Evolutionary conservation across 2,888 invertebrate species (phyloP), one percentile per base, ranked within the genome.

Genomic region (Penaeus monodon): DNA sequence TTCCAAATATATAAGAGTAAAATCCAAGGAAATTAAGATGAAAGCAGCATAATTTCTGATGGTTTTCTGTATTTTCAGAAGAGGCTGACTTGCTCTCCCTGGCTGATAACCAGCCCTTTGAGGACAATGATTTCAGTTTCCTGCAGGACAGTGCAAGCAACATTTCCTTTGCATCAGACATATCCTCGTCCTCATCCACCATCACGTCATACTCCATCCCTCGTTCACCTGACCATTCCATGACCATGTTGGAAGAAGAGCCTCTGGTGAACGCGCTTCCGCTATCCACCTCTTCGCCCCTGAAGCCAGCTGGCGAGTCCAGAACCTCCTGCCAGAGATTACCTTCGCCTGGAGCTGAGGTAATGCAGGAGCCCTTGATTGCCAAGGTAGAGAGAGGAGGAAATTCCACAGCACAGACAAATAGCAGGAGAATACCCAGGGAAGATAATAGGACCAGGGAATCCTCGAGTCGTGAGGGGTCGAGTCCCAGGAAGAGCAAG

Each of bases 181-280:
- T 27, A 17, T 81, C 81, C 4, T 44, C 66, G 49, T 81, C 81
- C 4, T 77, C 77, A 6, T 80, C 66, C 20, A 80, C 80, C 66
- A 66, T 81, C 66, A 81, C 81, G 6, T 66, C 81, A 1, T 68
- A n/a, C 49, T 68, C 81, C 24, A 24, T 81, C 66, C 38, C 81
- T 68, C 44, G 66, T 24, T 66, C 68, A 38, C 68, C 81, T 12
- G 44, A 44, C 7, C 44, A 68, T 38, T 81, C 33, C 12, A n/a
- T 20, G 20, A n/a, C 24, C 44, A 44, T 33, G 44, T 24, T 44
- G 12, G 38, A n/a, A 27, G 66, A 81, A 20, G 14, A 68, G 44
- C n/a, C 27, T 2, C 24, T n/a, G 44, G 38, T 27, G 49, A 49
- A 68, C 22, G 3, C 64, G 38, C n/a, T 38, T 44, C 44, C n/a